phyloP scores from a whole-genome alignment of 2,113 vertebrate genomes.

The Chlorodrepanis virens region DNA sequence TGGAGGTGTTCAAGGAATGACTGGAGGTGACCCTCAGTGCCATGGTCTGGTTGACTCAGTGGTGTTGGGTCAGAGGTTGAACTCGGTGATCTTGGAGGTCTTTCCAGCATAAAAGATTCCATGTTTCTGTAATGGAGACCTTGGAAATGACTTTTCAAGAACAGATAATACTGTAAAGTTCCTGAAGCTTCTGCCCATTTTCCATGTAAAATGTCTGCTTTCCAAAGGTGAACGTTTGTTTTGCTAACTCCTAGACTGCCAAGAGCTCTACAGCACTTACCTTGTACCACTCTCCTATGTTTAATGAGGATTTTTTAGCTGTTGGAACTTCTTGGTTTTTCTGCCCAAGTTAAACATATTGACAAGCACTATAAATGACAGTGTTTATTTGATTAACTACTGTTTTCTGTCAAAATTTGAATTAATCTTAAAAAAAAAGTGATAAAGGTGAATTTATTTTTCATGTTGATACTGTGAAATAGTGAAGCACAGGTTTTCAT shows the following conservation, averaged over 20 bases:
- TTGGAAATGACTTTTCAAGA: background rate
- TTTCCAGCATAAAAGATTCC: background rate
- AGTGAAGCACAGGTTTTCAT: background rate
- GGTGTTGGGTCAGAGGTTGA: no score
- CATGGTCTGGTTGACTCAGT: rapidly evolving
- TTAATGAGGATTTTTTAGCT: background rate
- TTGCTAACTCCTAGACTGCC: background rate
- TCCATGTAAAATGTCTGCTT: background rate
- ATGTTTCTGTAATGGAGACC: background rate
- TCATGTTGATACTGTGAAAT: background rate
- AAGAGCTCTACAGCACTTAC: background rate
- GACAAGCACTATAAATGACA: background rate
- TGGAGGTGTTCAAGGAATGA: rapidly evolving
- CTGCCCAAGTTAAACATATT: background rate
- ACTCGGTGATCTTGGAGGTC: background rate
- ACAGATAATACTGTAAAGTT: background rate
- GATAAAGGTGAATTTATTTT: slow-evolving; percentile 11
- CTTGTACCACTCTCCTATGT: background rate
- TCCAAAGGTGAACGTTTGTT: background rate
- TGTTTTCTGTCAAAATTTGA: background rate
- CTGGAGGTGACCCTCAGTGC: background rate
- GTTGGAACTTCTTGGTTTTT: background rate
- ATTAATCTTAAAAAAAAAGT: background rate
- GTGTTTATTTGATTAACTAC: background rate
- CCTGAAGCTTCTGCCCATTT: background rate